Conservation (phyloP, 2,888 invertebrate species). For the Onthophagus sagittarius region DNA sequence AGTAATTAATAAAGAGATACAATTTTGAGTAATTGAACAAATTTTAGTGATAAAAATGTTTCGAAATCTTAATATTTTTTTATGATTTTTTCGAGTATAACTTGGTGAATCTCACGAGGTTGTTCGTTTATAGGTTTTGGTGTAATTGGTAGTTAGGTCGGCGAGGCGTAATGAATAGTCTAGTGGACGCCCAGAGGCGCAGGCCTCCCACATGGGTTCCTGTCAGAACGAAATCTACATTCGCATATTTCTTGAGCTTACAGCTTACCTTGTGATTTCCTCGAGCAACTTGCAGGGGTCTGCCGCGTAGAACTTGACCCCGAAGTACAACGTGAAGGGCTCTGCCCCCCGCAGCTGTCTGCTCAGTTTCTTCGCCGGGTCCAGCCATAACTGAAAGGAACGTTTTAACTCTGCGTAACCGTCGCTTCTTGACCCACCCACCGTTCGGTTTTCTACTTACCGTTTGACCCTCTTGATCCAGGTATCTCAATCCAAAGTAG, state of each 20-base stretch:
- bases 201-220: constrained; percentile 29
- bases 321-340: constrained; percentile 86
- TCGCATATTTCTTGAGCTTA: constrained; percentile 46
- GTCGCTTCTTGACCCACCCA: too few relatives aligned
- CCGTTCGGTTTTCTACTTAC: constrained; percentile 54
- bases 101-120: not conserved
- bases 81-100: constrained; percentile 4
- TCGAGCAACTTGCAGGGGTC: constrained; percentile 95
- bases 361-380: constrained; percentile 82
- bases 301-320: constrained; percentile 95
- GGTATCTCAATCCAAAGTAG: constrained; percentile 91
- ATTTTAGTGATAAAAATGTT: too few relatives aligned
- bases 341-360: constrained; percentile 73
- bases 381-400: constrained; percentile 82
- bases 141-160: constrained; percentile 36
- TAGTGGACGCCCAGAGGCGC: constrained; percentile 25
- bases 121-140: constrained; percentile 15
- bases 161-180: constrained; percentile 30
- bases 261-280: constrained; percentile 88
- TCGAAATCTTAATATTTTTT: too few relatives aligned
- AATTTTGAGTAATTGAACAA: too few relatives aligned
- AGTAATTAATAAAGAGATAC: too few relatives aligned
- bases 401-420: not conserved
- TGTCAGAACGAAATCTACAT: constrained; percentile 30
- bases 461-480: constrained; percentile 91